phyloP scores from a whole-genome alignment of 35 echinoderm and acorn worm genomes.

The Heliocidaris erythrogramma region DNA sequence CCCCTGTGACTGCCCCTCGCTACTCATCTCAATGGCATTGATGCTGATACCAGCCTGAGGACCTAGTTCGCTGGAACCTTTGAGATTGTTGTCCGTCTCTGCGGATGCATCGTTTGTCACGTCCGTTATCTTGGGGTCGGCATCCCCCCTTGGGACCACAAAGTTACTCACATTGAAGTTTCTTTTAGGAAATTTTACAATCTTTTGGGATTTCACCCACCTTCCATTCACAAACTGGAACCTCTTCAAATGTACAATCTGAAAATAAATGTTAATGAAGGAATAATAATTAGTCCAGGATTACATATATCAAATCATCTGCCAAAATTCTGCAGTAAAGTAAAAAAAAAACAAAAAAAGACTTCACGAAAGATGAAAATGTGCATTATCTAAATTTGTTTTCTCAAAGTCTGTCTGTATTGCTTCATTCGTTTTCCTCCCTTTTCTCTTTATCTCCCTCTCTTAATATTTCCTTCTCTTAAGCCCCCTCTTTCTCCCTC shows the following conservation, averaged over 20 bases:
- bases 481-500: no score
- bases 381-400: not conserved
- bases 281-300: no score
- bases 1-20: not conserved
- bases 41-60: constrained; percentile 46
- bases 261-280: constrained; percentile 12
- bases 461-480: no score
- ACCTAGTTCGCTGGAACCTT: constrained; percentile 21
- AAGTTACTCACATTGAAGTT: constrained; percentile 92
- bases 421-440: no score
- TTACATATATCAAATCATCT: no score
- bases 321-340: no score
- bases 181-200: constrained; percentile 95
- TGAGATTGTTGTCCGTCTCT: not conserved
- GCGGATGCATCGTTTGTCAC: constrained; percentile 36
- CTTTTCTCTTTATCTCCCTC: no score
- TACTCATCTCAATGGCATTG: constrained; percentile 53
- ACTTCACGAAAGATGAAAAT: not conserved
- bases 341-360: not conserved
- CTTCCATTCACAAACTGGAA: constrained; percentile 99
- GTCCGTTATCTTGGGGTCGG: constrained; percentile 21
- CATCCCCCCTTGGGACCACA: constrained; percentile 65
- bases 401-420: no score
- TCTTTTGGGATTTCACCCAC: constrained; percentile 99
- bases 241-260: constrained; percentile 98